phyloP scores from a whole-genome alignment of 2,797 vertebrate species.

The Pantherophis alleghaniensis region DNA sequence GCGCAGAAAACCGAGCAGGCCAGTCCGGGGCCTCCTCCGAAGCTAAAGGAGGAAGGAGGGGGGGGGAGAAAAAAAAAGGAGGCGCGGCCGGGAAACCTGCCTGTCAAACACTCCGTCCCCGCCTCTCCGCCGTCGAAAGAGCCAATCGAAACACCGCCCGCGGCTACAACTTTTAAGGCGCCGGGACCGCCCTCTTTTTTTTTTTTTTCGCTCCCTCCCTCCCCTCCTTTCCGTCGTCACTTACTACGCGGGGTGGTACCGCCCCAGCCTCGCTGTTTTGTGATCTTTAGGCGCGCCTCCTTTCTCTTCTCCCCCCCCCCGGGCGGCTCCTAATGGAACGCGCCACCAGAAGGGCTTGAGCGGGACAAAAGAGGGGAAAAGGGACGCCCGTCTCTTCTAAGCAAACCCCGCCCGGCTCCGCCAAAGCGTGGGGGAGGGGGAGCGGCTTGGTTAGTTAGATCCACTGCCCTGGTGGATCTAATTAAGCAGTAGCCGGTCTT shows the following conservation, averaged over 20 bases:
- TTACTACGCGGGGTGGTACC: neutral
- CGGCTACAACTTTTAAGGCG: conserved; percentile 1
- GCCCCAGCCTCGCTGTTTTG: neutral
- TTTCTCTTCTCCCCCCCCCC: rapidly evolving
- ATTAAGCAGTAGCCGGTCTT: neutral
- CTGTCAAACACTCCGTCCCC: conserved; percentile 28
- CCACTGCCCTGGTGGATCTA: neutral
- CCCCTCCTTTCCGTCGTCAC: neutral
- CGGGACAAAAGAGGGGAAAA: neutral
- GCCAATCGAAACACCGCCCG: conserved; percentile 1
- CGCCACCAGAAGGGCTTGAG: neutral
- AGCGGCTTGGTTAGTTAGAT: neutral
- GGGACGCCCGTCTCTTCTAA: no score
- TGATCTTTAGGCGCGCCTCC: neutral
- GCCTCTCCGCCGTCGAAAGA: conserved; percentile 9
- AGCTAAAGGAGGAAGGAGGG: neutral
- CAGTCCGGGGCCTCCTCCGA: neutral
- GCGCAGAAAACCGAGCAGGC: neutral
- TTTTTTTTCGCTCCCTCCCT: neutral
- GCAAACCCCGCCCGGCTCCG: neutral
- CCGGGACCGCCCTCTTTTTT: neutral
- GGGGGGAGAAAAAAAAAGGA: neutral
- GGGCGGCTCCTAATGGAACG: neutral
- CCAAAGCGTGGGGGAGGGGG: neutral
- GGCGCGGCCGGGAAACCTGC: conserved; percentile 31